Base-by-base conservation (phyloP, 2,888 invertebrate species). In the Drosophila dives region DNA sequence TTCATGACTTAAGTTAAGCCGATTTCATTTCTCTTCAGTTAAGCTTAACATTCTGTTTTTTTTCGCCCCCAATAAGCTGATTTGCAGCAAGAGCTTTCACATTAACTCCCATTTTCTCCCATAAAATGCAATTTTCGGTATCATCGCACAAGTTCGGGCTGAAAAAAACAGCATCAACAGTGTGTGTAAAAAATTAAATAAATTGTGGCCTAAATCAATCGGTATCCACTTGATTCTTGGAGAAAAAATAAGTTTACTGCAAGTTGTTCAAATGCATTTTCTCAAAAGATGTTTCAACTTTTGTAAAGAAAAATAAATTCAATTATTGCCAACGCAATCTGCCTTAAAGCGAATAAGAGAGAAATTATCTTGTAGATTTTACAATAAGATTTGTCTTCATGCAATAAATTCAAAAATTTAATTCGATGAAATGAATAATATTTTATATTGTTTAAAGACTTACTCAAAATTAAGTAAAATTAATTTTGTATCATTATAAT, bases 1-100 rank as follows among this genome's bases (percentile, higher is more conserved):
- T 34, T 42, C 26, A 26, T 73, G 81, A 77, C 84, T 80, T 83
- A 70, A 55, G 63, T 60, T 74, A 78, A 81, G 81, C 81, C 84
- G 79, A 81, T 84, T 81, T 84, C 62, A 66, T 84, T 81, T 84
- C 74, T 71, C 81, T 84, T 81, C 74, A 81, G 83, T 73, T 74
- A 74, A 74, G 84, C 70, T 61, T 34, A 67, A 56, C 62, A 64
- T 62, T 62, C n/a, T 20, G 3, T 55, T 53, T 68, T 62, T 45
- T n/a, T 32, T 58, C 11, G 23, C 29, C 48, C 36, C 53, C 64
- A 60, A 64, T 56, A 64, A 63, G 59, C 79, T 64, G 74, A 78
- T 79, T 75, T 72, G 34, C 23, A 38, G 48, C 45, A 32, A 58
- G 51, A 65, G 53, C 51, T 59, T 73, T 59, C 73, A 65, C 71